Evolutionary conservation across 2,113 vertebrate species (phyloP).

Genomic region (Stomatorhinus ivindoensis): DNA sequence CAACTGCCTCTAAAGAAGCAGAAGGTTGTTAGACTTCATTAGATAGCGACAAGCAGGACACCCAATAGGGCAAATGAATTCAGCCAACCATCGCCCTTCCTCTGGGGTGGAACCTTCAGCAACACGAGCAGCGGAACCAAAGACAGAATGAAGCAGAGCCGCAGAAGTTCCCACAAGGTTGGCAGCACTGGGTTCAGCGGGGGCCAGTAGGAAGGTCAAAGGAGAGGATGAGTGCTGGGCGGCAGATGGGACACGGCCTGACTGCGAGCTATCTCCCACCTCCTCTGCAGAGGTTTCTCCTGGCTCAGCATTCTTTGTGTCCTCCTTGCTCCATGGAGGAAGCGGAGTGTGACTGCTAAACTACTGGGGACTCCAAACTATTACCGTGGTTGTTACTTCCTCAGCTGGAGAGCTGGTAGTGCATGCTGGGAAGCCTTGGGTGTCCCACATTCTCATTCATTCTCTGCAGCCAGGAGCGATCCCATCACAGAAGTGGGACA

Average conservation of each 20-base stretch:
- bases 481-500: neutral
- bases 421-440: neutral
- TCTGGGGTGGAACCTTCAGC: neutral
- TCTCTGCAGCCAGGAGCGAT: neutral
- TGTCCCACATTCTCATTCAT: neutral
- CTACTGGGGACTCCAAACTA: neutral
- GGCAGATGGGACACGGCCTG: neutral
- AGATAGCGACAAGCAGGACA: neutral
- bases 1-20: neutral
- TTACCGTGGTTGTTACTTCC: neutral
- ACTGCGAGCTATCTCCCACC: neutral
- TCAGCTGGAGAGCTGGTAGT: too few relatives aligned
- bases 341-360: neutral
- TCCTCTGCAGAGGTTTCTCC: neutral
- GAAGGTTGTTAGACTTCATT: neutral
- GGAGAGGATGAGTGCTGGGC: neutral
- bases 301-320: conserved; percentile 3
- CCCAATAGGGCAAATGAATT: neutral
- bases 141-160: neutral
- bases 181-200: too few relatives aligned
- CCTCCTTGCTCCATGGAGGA: neutral
- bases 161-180: neutral
- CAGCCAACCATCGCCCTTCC: neutral
- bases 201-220: neutral
- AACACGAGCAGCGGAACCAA: neutral